Conservation (phyloP, 2,113 vertebrate species). For the Tragulus kanchil region DNA sequence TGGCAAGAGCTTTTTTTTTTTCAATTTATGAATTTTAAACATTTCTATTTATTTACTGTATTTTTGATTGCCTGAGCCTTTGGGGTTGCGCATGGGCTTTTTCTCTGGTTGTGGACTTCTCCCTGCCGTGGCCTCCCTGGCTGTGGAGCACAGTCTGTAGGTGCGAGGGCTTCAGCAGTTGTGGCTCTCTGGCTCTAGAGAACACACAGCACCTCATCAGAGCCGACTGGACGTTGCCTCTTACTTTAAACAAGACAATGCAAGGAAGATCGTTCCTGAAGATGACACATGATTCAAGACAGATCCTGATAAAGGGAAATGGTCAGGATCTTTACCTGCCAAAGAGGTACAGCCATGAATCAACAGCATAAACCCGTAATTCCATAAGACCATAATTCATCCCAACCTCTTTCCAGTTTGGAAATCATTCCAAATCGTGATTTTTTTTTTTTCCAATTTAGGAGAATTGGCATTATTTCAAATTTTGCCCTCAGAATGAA, state of each 20-base stretch:
- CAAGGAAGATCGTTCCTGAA: neutral
- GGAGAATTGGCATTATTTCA: conserved; percentile 1
- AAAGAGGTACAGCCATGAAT: neutral
- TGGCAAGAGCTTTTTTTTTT: no score
- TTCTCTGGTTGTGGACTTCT: neutral
- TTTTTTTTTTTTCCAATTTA: neutral
- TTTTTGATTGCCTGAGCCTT: neutral
- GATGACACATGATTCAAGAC: neutral
- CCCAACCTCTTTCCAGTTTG: neutral
- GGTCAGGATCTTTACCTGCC: neutral
- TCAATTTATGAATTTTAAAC: neutral
- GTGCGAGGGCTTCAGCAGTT: neutral
- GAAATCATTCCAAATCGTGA: neutral
- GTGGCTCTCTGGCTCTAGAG: neutral
- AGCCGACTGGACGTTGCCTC: neutral
- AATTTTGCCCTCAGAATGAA: neutral
- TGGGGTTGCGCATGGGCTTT: neutral
- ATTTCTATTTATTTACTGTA: neutral
- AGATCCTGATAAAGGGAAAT: neutral
- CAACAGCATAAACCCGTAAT: neutral
- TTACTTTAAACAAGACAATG: neutral
- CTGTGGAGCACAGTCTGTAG: neutral
- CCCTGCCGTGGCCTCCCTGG: neutral
- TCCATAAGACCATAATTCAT: no score
- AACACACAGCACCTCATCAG: neutral